A percentile compares a stretch with the other conserved stretches of the same genome.
Conservation (phyloP, 2,113 vertebrate species). For the Heterocephalus glaber region DNA sequence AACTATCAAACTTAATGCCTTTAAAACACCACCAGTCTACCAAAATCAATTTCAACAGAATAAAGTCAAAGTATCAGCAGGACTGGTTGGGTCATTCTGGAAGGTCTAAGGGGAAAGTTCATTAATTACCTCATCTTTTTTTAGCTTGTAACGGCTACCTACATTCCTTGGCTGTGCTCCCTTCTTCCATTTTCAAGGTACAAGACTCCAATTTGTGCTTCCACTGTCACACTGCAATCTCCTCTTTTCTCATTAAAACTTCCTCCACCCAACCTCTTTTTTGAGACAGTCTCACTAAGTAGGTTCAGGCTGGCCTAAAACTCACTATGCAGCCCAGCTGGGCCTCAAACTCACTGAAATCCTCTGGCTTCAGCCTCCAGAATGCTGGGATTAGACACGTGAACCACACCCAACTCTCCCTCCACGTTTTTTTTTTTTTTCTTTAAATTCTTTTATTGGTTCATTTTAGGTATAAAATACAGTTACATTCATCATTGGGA, state of each 20-base stretch:
- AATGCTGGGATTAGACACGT: not conserved
- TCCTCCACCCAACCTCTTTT: not conserved
- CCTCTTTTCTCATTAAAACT: not conserved
- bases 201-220: not conserved
- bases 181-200: not conserved
- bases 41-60: not conserved
- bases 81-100: not conserved
- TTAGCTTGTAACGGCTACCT: not conserved
- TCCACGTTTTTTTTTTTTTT: no score
- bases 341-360: not conserved
- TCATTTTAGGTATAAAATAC: no score
- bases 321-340: not conserved
- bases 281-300: not conserved
- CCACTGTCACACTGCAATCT: not conserved
- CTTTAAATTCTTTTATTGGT: no score
- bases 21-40: not conserved
- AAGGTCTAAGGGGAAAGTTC: not conserved
- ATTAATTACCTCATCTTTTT: not conserved
- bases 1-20: constrained; percentile 13
- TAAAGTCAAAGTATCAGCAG: not conserved
- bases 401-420: not conserved
- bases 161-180: not conserved
- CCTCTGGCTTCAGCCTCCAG: not conserved
- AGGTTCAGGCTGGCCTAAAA: not conserved
- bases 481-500: no score